A percentile compares a stretch with the other conserved stretches of the same genome.
Evolutionary conservation across 2,797 vertebrate genomes (phyloP).

Genomic region (Eidolon dupreanum): DNA sequence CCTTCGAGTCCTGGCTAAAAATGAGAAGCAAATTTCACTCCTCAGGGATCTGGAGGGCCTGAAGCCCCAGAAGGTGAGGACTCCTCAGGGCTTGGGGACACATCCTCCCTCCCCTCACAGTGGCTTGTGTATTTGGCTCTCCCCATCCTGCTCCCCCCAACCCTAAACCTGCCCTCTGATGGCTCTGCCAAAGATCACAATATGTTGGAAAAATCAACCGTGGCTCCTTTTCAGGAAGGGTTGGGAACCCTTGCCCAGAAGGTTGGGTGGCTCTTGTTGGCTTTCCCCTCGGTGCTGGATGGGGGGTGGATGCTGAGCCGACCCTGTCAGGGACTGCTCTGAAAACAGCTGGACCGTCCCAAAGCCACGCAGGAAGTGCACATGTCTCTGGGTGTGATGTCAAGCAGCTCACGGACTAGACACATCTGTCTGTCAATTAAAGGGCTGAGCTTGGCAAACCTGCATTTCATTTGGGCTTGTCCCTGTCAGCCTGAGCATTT

Average conservation of each 20-base stretch:
- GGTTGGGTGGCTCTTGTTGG: neutral
- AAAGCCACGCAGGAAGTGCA: neutral
- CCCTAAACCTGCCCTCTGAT: neutral
- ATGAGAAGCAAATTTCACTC: conserved; percentile 75
- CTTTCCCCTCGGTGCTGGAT: neutral
- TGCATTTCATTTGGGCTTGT: conserved; percentile 19
- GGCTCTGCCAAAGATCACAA: neutral
- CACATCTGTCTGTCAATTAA: neutral
- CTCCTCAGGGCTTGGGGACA: neutral
- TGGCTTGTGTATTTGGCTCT: fast-evolving
- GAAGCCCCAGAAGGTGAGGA: conserved; percentile 85
- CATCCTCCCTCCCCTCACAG: fast-evolving
- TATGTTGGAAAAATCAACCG: neutral
- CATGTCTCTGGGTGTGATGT: neutral
- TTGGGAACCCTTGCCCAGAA: neutral
- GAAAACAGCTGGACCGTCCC: neutral
- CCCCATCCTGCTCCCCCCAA: neutral
- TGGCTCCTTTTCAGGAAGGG: neutral
- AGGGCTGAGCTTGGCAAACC: conserved; percentile 26
- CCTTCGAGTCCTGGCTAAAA: conserved; percentile 77
- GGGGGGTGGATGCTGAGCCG: neutral
- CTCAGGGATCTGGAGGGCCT: conserved; percentile 72
- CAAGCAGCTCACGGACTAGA: neutral
- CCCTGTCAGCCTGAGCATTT: neutral
- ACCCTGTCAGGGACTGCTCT: neutral